Percentiles rank a stretch among this genome's conserved stretches.
Evolutionary conservation across 2,113 vertebrate species (phyloP).

Genomic region (Neomonachus schauinslandi): DNA sequence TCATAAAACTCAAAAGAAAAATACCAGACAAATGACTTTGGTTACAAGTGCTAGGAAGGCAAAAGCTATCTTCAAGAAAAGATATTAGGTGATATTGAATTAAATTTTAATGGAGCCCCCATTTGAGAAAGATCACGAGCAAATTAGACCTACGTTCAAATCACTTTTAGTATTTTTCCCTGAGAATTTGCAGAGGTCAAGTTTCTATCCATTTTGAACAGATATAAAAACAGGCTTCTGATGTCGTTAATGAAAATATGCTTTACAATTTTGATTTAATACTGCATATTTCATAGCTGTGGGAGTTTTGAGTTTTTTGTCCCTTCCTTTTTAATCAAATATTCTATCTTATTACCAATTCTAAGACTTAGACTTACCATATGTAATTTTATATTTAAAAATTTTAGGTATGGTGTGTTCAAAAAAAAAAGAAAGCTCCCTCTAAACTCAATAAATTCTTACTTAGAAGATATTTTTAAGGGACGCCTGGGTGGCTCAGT

Average conservation of each 20-base stretch:
- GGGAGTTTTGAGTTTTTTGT: background rate
- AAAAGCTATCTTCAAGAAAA: slow-evolving; percentile 41
- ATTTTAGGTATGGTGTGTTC: background rate
- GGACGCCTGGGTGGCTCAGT: background rate
- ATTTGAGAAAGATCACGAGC: slow-evolving; percentile 18
- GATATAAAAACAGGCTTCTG: slow-evolving; percentile 4
- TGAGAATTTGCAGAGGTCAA: slow-evolving; percentile 25
- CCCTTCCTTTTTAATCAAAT: slow-evolving; percentile 14
- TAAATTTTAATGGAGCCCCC: background rate
- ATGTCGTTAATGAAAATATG: slow-evolving; percentile 41
- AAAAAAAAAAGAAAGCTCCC: background rate
- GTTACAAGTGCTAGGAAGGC: background rate
- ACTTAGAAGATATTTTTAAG: background rate
- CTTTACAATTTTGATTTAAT: slow-evolving; percentile 23
- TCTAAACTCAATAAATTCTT: background rate
- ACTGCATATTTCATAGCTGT: background rate
- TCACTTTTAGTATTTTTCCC: slow-evolving; percentile 23
- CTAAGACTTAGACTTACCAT: background rate
- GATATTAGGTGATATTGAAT: background rate
- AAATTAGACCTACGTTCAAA: slow-evolving; percentile 30
- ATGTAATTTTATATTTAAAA: background rate
- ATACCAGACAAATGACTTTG: background rate
- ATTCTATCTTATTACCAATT: slow-evolving; percentile 39
- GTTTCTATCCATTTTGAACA: slow-evolving; percentile 21
- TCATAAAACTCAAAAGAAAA: slow-evolving; percentile 6